Evolutionary conservation across 2,113 vertebrate species (phyloP), one percentile per base, ranked within the genome.

Genomic region (Cacatua alba): DNA sequence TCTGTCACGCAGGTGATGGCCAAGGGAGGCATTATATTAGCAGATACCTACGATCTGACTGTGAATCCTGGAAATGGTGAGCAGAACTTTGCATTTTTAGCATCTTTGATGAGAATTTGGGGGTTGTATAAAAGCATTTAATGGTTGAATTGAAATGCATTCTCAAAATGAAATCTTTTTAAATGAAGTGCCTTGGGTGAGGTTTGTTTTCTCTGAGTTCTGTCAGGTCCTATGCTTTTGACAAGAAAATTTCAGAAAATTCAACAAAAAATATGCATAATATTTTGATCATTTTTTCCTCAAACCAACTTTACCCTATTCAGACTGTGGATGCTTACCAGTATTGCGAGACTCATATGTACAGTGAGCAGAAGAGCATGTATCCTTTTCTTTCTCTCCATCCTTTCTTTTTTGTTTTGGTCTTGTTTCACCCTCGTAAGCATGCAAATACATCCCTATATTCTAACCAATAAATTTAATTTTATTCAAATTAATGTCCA

Each of bases 1-100:
- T 94, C 37, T 93, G 75, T 97, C 88, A 65, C 90, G 33, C 88
- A 98, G 98, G 93, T 98, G 71, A 98, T 98, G 98, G 95, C 98
- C 76, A 98, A 97, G 59, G 98, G 98, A 92, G 17, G 37, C n/a
- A 97, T 98, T 41, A 2, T 96, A 5, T 77, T 74, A 59, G 80
- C 80, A 62, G 95, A 95, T 46, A 97, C 80, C 13, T 57, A 97
- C 4, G 9, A 37, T 16, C 68, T 97, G 74, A 49, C 83, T 23
- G 25, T 97, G 85, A 71, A 89, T 51, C 28, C 95, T 48, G 92
- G 69, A 92, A 26, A 90, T 3, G 91, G 98, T 98, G 69, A 97
- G 97, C 88, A 86, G 17, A 80, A 33, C 18, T 62, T 10, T 16
- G 23, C 4, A 4, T 74, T 92, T 92, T 80, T 52, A 87, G 26